Conservation (phyloP, 2,888 invertebrate genomes). For the Caenorhabditis afra region DNA sequence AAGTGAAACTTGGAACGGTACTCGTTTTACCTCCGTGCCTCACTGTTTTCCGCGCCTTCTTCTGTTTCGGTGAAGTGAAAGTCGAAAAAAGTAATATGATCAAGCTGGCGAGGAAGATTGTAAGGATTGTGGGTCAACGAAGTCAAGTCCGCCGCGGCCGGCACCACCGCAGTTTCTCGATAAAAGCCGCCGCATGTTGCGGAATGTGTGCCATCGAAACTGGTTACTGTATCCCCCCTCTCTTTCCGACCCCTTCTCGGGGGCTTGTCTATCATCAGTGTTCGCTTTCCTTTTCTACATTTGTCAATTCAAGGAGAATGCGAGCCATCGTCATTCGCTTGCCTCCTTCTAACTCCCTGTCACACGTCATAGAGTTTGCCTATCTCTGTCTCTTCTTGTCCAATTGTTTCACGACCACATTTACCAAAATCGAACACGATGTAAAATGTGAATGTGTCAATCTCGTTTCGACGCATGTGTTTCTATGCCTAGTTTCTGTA, state of each 20-base stretch:
- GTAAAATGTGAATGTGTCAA: slow-evolving; percentile 57
- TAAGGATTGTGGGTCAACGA: slow-evolving; percentile 56
- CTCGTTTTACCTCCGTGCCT: slow-evolving; percentile 48
- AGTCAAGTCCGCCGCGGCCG: slow-evolving; percentile 51
- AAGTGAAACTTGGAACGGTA: slow-evolving; percentile 55
- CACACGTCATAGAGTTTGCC: not conserved
- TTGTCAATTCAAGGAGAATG: not conserved
- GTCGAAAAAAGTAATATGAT: slow-evolving; percentile 53
- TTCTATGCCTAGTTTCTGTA: slow-evolving; percentile 41
- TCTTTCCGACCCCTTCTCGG: slow-evolving; percentile 1
- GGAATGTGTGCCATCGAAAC: slow-evolving; percentile 59
- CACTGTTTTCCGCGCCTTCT: slow-evolving; percentile 30
- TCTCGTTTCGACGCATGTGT: slow-evolving; percentile 54
- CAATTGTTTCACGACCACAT: slow-evolving; percentile 25
- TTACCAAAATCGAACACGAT: slow-evolving; percentile 50
- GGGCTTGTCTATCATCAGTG: slow-evolving; percentile 17
- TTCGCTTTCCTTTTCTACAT: slow-evolving; percentile 4
- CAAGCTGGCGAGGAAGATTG: slow-evolving; percentile 39
- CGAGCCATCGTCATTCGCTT: not conserved
- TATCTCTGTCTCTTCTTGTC: slow-evolving; percentile 10
- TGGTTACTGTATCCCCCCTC: slow-evolving; percentile 50
- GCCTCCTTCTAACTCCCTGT: not conserved
- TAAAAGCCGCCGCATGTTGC: slow-evolving; percentile 51
- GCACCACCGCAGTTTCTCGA: slow-evolving; percentile 51
- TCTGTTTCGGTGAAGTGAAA: slow-evolving; percentile 19